phyloP scores from a whole-genome alignment of 1,140 invertebrate species.

The Rhagoletis pomonella region DNA sequence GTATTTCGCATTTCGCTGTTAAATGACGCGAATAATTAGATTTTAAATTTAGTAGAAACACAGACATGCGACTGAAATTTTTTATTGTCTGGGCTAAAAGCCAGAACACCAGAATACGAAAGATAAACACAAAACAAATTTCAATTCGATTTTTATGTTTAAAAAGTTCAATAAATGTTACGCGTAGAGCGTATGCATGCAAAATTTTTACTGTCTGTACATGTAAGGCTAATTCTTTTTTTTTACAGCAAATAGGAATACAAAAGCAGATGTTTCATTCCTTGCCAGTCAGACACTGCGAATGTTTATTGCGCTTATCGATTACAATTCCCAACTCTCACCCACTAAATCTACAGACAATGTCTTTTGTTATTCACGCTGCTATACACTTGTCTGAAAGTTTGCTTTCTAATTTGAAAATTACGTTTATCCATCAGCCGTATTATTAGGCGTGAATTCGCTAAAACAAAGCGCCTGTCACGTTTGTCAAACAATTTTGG shows the following conservation, averaged over 20 bases:
- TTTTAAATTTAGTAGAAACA: slow-evolving; percentile 24
- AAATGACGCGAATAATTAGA: slow-evolving; percentile 42
- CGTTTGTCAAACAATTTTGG: slow-evolving; percentile 32
- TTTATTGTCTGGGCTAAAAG: background rate
- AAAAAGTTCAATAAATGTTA: background rate
- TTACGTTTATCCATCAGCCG: background rate
- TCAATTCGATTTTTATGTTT: background rate
- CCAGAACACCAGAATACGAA: background rate
- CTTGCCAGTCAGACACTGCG: background rate
- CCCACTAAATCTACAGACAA: too few relatives aligned
- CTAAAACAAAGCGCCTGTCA: background rate
- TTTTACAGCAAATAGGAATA: background rate
- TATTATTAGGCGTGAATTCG: slow-evolving; percentile 26
- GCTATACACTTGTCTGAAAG: background rate
- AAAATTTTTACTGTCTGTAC: background rate
- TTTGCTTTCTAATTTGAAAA: slow-evolving; percentile 34
- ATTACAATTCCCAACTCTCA: background rate
- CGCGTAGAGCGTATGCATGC: background rate
- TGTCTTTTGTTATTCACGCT: background rate
- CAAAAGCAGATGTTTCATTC: background rate
- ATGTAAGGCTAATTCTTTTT: background rate
- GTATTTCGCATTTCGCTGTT: slow-evolving; percentile 12
- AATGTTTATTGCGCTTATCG: slow-evolving; percentile 1
- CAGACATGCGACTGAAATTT: background rate
- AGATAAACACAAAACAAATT: slow-evolving; percentile 10